Conservation (phyloP, 1,140 invertebrate genomes). For the Mya arenaria region DNA sequence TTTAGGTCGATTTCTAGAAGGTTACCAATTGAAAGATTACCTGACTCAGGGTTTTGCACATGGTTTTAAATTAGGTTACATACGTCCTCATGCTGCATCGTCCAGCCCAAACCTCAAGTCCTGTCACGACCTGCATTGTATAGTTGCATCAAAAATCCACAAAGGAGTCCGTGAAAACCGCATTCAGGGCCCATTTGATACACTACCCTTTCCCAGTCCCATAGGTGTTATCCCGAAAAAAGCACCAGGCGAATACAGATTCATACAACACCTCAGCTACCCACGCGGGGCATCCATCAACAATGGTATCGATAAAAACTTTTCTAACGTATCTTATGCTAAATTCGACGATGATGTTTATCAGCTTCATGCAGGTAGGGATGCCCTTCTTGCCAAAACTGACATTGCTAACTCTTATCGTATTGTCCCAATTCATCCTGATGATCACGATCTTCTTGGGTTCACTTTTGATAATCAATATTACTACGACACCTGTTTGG, state of each 20-base stretch:
- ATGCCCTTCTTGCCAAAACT: neutral
- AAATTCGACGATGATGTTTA: neutral
- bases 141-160: neutral
- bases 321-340: neutral
- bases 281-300: neutral
- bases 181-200: too few relatives aligned
- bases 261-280: conserved; percentile 17
- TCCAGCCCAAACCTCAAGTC: neutral
- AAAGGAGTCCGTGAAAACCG: too few relatives aligned
- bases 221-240: conserved; percentile 32
- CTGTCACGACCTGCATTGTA: neutral
- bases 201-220: conserved; percentile 8
- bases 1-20: neutral
- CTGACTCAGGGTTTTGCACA: conserved; percentile 27
- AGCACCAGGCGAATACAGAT: neutral
- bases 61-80: neutral
- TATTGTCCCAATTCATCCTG: conserved; percentile 11
- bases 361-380: too few relatives aligned
- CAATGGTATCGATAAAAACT: neutral
- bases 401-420: conserved; percentile 8
- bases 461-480: neutral
- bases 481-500: conserved; percentile 28
- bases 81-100: too few relatives aligned
- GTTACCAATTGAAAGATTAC: neutral
- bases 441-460: neutral